phyloP scores from a whole-genome alignment of 2,888 invertebrate species.

The Rhingia campestris region DNA sequence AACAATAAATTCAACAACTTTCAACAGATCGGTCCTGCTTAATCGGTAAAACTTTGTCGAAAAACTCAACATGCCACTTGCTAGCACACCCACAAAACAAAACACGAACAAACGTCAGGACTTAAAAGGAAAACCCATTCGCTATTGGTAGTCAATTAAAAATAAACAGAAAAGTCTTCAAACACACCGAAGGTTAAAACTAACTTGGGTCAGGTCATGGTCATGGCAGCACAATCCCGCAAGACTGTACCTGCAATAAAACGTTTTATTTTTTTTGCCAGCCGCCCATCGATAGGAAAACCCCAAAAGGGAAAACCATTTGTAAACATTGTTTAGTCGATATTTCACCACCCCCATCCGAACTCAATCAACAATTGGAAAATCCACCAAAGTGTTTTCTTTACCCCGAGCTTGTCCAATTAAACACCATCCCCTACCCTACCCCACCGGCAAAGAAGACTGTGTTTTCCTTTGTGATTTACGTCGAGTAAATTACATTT shows the following conservation, averaged over 20 bases:
- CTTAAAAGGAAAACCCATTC: constrained; percentile 4
- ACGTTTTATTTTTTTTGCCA: neutral
- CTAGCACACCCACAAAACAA: too few relatives aligned
- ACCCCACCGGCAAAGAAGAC: constrained; percentile 12
- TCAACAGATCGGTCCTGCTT: too few relatives aligned
- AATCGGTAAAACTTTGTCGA: too few relatives aligned
- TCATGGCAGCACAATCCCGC: neutral
- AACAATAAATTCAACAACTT: too few relatives aligned
- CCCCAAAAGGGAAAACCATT: neutral
- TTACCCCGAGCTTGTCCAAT: constrained; percentile 36
- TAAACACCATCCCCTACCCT: constrained; percentile 48
- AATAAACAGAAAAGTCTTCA: constrained; percentile 1
- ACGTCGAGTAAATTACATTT: constrained; percentile 25
- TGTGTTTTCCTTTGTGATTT: neutral
- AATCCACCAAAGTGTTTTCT: constrained; percentile 55
- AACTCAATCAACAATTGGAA: constrained; percentile 42
- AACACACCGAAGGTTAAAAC: neutral
- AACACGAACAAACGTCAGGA: neutral
- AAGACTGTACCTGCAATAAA: constrained; percentile 2
- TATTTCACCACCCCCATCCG: constrained; percentile 21
- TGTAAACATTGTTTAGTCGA: constrained; percentile 61
- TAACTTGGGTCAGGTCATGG: constrained; percentile 52
- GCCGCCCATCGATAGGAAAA: constrained; percentile 9
- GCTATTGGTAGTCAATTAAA: constrained; percentile 16
- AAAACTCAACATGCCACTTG: too few relatives aligned